Evolutionary conservation across 2,113 vertebrate species (phyloP).

Genomic region (Poeciliopsis retropinna): DNA sequence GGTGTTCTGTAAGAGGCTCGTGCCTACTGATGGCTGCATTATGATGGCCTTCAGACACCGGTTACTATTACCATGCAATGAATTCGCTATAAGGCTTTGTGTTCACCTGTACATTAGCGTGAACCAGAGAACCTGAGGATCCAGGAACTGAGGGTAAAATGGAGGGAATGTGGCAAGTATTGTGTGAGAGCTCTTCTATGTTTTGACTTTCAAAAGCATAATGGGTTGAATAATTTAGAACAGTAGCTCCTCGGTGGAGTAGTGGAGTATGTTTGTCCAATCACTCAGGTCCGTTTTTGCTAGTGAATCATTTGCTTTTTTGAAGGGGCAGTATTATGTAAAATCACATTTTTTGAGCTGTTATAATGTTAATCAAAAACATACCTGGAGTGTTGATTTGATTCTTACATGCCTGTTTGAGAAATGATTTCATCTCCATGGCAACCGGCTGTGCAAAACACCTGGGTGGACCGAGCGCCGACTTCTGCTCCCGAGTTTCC

Average conservation of each 20-base stretch:
- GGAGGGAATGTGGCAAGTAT: background rate
- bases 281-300: background rate
- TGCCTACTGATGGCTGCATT: slow-evolving; percentile 64
- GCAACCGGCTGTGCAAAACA: too few relatives aligned
- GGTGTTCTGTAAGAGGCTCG: slow-evolving; percentile 54
- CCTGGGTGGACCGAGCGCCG: too few relatives aligned
- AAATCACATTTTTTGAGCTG: too few relatives aligned
- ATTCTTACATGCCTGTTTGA: too few relatives aligned
- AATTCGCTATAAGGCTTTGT: slow-evolving; percentile 64
- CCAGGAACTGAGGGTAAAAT: slow-evolving; percentile 5
- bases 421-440: too few relatives aligned
- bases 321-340: background rate
- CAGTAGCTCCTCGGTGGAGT: background rate
- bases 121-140: slow-evolving; percentile 15
- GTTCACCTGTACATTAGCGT: slow-evolving; percentile 45
- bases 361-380: too few relatives aligned
- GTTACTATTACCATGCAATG: slow-evolving; percentile 66
- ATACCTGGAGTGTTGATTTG: too few relatives aligned
- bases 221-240: background rate
- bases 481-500: too few relatives aligned
- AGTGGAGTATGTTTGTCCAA: background rate
- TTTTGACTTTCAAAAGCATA: slow-evolving; percentile 8
- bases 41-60: slow-evolving; percentile 62
- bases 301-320: background rate
- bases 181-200: slow-evolving; percentile 11